Evolutionary conservation across 2,797 vertebrate species (phyloP), one percentile per base, ranked within the genome.

Genomic region (Gymnoscopelus microlampas): DNA sequence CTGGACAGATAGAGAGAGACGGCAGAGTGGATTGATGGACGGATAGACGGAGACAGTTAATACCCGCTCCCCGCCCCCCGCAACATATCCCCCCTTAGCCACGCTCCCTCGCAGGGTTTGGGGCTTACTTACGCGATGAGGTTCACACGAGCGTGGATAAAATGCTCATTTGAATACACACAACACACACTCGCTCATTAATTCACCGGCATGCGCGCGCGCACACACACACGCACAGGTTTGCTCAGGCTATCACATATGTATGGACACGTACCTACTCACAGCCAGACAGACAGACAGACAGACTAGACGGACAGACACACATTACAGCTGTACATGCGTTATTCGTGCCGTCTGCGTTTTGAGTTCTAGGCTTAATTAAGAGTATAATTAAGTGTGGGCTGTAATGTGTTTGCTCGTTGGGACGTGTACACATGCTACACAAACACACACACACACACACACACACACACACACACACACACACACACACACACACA

Each of bases 351-450:
- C 76, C 73, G 71, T 76, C 79, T 70, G 81, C 78, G 76, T 86
- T 87, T 84, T 74, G 61, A 85, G 68, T 86, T 86, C 73, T 73
- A 56, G 79, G 67, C 75, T 82, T 88, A 91, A 90, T 90, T 90
- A 91, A 80, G 78, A 85, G 79, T 19, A 86, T 88, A 89, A 90
- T 89, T 82, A 88, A 87, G 75, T 80, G 66, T 68, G 74, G 60
- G 74, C 77, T 61, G 80, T 81, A 87, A 66, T 82, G 70, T 75
- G 66, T 81, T 78, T 86, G 79, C 81, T 85, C 77, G 74, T 55
- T 66, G 63, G 73, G 68, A 73, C 76, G 69, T 80, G 73, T 53
- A 29, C 50, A 24, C 67, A n/a, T 73, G 47, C 26, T 29, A 5
- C 35, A 6, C 35, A 8, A 5, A 39, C 2, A 9, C 39, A 8